phyloP scores from a whole-genome alignment of 2,797 vertebrate genomes.

The Myotis findleyi region DNA sequence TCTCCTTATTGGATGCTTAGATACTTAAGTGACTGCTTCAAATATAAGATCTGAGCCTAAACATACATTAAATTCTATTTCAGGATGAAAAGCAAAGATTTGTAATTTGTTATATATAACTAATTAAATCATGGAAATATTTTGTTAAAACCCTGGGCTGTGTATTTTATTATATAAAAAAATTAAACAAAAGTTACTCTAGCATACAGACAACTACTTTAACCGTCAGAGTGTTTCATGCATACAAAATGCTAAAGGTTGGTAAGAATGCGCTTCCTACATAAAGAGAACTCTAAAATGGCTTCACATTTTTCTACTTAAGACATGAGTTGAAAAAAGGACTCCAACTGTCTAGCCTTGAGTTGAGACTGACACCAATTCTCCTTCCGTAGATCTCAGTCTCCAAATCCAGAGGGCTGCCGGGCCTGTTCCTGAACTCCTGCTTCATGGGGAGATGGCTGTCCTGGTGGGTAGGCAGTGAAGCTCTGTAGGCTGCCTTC shows the following conservation, averaged over 20 bases:
- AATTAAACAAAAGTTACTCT: background rate
- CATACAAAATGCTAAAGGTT: background rate
- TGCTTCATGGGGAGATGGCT: background rate
- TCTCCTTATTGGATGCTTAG: background rate
- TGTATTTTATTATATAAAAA: constrained; percentile 51
- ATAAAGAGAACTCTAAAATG: background rate
- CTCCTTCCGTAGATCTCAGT: background rate
- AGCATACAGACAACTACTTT: background rate
- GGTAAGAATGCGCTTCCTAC: background rate
- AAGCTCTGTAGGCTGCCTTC: background rate
- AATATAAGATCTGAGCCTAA: background rate
- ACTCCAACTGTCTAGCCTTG: background rate
- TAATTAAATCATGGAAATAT: constrained; percentile 10
- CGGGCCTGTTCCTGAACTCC: background rate
- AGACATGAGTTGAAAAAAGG: background rate
- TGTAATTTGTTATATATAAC: background rate
- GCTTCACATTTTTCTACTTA: background rate
- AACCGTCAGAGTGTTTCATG: background rate
- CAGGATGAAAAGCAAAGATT: background rate
- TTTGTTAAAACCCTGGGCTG: background rate
- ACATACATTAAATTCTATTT: background rate
- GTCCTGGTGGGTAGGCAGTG: background rate
- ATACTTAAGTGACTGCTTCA: background rate
- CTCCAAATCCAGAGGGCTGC: background rate
- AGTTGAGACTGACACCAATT: background rate